A percentile compares a stretch with the other conserved stretches of the same genome.
Evolutionary conservation across 2,113 vertebrate genomes (phyloP).

Genomic region (Cyprinus carpio): DNA sequence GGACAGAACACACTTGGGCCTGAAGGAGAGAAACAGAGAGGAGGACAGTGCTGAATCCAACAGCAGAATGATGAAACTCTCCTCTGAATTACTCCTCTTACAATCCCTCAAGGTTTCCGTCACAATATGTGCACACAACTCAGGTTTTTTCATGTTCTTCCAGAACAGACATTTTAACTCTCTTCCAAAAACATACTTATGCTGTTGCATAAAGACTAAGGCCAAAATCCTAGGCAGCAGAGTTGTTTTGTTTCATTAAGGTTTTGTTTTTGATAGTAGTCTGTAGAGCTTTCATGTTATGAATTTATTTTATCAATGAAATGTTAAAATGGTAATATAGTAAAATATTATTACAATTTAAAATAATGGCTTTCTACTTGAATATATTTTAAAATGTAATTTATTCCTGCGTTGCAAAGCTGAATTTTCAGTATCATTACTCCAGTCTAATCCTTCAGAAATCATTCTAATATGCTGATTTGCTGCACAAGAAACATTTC

Average conservation of each 20-base stretch:
- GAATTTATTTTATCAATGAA: too few species aligned
- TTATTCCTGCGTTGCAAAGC: background rate
- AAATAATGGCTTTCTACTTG: too few species aligned
- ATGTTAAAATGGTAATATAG: too few species aligned
- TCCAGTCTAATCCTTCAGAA: background rate
- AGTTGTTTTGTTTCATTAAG: background rate
- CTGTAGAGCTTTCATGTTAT: too few species aligned
- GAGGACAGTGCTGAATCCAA: conserved; percentile 38
- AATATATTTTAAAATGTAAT: too few species aligned
- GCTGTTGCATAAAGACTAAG: background rate
- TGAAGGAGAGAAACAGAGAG: conserved; percentile 41
- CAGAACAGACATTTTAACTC: conserved; percentile 6
- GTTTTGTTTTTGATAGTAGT: too few species aligned
- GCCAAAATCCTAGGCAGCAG: background rate
- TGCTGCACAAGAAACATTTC: too few species aligned
- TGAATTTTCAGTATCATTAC: background rate
- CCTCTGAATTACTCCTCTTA: conserved; percentile 17
- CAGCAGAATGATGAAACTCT: conserved; percentile 46
- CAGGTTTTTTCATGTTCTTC: background rate
- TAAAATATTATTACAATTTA: too few species aligned
- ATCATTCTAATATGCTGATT: background rate
- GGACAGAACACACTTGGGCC: conserved; percentile 52
- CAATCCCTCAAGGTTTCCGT: conserved; percentile 24
- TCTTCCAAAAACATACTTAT: background rate
- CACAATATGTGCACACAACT: background rate